Conservation (phyloP, 2,888 invertebrate species). For the Drosophila greeni region DNA sequence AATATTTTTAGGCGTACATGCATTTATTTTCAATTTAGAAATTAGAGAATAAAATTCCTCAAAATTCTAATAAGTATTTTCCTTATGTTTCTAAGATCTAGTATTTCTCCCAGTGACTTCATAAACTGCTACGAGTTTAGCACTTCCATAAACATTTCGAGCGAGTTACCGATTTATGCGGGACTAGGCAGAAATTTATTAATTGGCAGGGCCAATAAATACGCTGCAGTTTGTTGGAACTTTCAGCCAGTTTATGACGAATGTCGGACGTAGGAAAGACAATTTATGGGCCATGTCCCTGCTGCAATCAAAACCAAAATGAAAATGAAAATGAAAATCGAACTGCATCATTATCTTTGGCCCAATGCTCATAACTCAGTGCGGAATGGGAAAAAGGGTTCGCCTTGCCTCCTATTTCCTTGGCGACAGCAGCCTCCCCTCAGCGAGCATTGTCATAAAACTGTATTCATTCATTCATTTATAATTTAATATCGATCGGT, state of each 20-base stretch:
- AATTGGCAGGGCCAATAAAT: constrained; percentile 74
- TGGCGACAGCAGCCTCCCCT: constrained; percentile 48
- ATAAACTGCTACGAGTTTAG: constrained; percentile 11
- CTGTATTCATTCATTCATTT: constrained; percentile 75
- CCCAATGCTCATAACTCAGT: constrained; percentile 69
- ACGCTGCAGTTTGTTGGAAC: constrained; percentile 26
- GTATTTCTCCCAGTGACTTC: not conserved
- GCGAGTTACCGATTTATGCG: constrained; percentile 52
- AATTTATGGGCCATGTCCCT: constrained; percentile 32
- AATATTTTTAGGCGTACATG: too few relatives aligned
- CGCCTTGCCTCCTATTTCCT: not conserved
- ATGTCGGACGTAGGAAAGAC: constrained; percentile 47
- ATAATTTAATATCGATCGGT: constrained; percentile 74
- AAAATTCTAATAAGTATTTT: not conserved
- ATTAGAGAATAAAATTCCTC: not conserved
- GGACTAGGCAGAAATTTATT: constrained; percentile 75
- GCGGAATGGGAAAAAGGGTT: not conserved
- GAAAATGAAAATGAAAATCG: constrained; percentile 41
- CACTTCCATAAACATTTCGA: constrained; percentile 47
- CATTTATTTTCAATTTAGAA: not conserved
- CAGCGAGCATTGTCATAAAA: constrained; percentile 60
- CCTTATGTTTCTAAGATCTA: not conserved
- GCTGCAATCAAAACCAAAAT: constrained; percentile 29
- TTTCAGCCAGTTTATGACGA: constrained; percentile 69
- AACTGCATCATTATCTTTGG: constrained; percentile 67